Evolutionary conservation across 2,797 vertebrate genomes (phyloP), one percentile per base, ranked within the genome.

Genomic region (Pseudopleuronectes americanus): DNA sequence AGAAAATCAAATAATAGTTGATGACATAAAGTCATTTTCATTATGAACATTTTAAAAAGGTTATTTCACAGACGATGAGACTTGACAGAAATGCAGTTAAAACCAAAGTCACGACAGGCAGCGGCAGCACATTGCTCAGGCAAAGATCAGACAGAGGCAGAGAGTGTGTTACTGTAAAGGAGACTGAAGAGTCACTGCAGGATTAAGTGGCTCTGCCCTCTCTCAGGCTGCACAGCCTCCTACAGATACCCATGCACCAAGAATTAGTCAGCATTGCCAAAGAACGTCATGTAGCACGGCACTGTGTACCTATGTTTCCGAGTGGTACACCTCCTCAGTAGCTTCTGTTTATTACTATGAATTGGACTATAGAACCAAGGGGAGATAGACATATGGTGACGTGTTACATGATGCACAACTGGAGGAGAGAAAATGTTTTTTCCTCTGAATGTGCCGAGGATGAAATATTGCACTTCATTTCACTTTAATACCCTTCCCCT

Each of bases 271-370:
- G 94, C 97, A 98, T 98, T 98, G 96, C 93, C 96, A 96, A 94
- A 94, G 92, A 76, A 61, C n/a, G 85, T 89, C 92, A 95, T 88
- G 90, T 94, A 93, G 92, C 92, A 80, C 93, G 93, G 94, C 93
- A 94, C 94, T 92, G 93, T 94, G 93, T 98, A 99, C 97, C 97
- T 98, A 97, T 95, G 94, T 95, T 94, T 98, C 96, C 96, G 81
- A 92, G 95, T 92, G 86, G 92, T 94, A 96, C 95, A 94, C 90
- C 95, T 96, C 96, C 96, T 96, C 96, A 97, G 97, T 95, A 97
- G 94, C 96, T 96, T 98, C 97, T 97, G 94, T 92, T 96, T 98
- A 97, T 94, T 96, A 98, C 94, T 97, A 96, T 92, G 96, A 94
- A 94, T 93, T 94, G 97, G 94, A 99, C 97, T 98, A 96, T 94